Base-by-base conservation (phyloP, 2,113 vertebrate genomes). In the Trematomus loennbergii region DNA sequence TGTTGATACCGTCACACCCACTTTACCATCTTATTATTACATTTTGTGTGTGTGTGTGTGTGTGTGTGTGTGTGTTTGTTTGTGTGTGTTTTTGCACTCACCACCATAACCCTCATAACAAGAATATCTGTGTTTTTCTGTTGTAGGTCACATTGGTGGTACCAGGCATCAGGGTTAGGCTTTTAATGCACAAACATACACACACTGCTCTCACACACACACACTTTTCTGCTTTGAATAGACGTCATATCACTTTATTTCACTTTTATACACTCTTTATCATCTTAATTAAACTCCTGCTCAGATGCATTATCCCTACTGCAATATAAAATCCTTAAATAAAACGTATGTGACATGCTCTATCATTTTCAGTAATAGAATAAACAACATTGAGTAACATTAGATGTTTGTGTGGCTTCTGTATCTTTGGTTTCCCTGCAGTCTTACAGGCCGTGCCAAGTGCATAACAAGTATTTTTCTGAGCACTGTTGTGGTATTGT, bases 401-500 rank as follows among this genome's bases (percentile, higher is more conserved):
- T 68, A 49, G 54, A 57, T 62, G 2, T 13, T 53, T 82, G 52
- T 59, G 17, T 9, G 25, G 49, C 67, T 3, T 29, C 25, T 54
- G 57, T 54, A 10, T 67, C 48, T 72, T 50, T 77, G 61, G 57
- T 72, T 13, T 9, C n/a, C n/a, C 25, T 33, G 33, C 52, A 22
- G 64, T 68, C 79, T 75, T 66, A 52, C 52, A 52, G 40, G 54
- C 59, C 20, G 12, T 25, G 67, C 81, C 84, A 74, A 82, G 69
- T 18, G 54, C 70, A 45, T 5, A 80, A 87, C 75, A 79, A 84
- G 60, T 36, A 29, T 64, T 64, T 71, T 73, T 76, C 57, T 62
- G 71, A 75, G 60, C 79, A 63, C 81, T 81, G 84, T 71, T 82
- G 71, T 10, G 8, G 73, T 73, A 83, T 79, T 91, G 79, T 88